These are phyloP conservation scores for Steatocranus sp. DNA, from an alignment of 2,797 vertebrate species.

Conservation along the genomic window DNA sequence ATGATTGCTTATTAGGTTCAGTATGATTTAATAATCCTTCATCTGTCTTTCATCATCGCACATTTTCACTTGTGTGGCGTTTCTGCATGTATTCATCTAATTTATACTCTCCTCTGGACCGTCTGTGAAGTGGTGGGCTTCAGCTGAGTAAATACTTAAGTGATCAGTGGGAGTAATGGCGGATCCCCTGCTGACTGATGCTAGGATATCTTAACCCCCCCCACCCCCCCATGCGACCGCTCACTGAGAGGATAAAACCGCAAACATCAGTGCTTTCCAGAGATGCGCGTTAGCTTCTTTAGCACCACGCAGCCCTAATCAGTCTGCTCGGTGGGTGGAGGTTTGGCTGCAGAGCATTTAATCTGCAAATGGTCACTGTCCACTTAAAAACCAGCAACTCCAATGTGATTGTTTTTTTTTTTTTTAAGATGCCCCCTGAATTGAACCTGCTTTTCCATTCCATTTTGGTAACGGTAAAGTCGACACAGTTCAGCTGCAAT, in stretches of 20 bases:
- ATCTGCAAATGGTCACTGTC: background rate
- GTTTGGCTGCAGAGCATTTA: background rate
- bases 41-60: background rate
- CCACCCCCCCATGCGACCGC: background rate
- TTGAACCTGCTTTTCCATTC: background rate
- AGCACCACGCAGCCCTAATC: background rate
- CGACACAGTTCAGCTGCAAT: background rate
- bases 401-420: accelerated
- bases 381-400: background rate
- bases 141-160: background rate
- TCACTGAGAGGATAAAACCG: constrained; percentile 32
- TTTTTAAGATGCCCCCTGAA: background rate
- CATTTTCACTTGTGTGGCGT: background rate
- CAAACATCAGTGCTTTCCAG: background rate
- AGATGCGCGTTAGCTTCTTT: background rate
- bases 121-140: background rate
- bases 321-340: background rate
- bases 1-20: accelerated
- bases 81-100: background rate
- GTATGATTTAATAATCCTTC: background rate
- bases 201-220: constrained; percentile 18
- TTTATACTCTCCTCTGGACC: background rate
- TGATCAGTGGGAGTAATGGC: constrained; percentile 12
- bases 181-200: constrained; percentile 30
- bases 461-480: background rate